These are phyloP conservation scores for Cylas formicarius DNA, from an alignment of 1,140 invertebrate genomes.

Conservation along the genomic window DNA sequence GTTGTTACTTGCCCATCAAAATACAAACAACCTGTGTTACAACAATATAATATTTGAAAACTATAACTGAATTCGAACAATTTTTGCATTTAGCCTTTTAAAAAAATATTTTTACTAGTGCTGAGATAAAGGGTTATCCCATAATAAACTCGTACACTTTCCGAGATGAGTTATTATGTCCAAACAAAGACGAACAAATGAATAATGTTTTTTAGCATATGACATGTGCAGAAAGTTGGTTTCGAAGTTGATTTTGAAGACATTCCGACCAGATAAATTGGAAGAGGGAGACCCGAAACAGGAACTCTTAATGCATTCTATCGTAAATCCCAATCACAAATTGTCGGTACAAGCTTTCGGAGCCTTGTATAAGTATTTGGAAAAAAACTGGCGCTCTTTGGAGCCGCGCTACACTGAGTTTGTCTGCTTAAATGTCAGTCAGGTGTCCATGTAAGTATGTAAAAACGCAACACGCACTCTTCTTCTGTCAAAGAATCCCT, in stretches of 20 bases:
- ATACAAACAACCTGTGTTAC: too few relatives aligned
- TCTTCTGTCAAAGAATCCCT: too few relatives aligned
- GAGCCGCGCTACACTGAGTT: constrained; percentile 48
- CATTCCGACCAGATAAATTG: constrained; percentile 51
- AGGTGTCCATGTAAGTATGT: constrained; percentile 57
- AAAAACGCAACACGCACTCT: too few relatives aligned
- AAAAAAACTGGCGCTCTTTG: constrained; percentile 59
- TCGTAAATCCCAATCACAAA: constrained; percentile 59
- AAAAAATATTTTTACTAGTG: too few relatives aligned
- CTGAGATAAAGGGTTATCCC: too few relatives aligned
- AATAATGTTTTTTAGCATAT: constrained; percentile 47
- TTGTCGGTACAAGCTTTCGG: constrained; percentile 65
- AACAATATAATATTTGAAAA: too few relatives aligned
- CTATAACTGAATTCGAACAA: too few relatives aligned
- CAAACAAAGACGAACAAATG: too few relatives aligned
- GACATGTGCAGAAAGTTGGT: constrained; percentile 57
- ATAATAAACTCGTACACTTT: too few relatives aligned
- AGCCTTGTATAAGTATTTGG: constrained; percentile 65
- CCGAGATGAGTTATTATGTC: too few relatives aligned
- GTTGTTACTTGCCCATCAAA: too few relatives aligned
- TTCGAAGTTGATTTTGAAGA: constrained; percentile 51
- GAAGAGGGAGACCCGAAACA: constrained; percentile 53
- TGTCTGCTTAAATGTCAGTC: constrained; percentile 50
- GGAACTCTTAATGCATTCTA: constrained; percentile 56
- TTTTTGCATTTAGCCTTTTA: too few relatives aligned